Base-by-base conservation (phyloP, 2,797 vertebrate genomes). In the Syndactyla subalaris region DNA sequence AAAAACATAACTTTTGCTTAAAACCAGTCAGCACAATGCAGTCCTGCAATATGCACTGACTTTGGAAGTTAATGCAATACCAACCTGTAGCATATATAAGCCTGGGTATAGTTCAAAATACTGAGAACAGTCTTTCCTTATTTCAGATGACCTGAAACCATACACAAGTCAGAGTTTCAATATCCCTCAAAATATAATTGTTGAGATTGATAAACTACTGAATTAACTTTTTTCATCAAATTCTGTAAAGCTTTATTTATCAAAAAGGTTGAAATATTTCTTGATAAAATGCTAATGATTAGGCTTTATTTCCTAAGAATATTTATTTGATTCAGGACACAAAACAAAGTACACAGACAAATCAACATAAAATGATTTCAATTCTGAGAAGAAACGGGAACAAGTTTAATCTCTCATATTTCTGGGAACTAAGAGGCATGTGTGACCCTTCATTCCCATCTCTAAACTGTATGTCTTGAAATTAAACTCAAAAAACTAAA, bases 1-100 rank as follows among this genome's bases (percentile, higher is more conserved):
- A 74, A 70, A 66, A 65, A 15, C 6, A 34, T 1, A 0, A 0
- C 0, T 34, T 66, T 74, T 73, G 21, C 30, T 59, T 74, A 66
- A 45, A 10, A 32, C 4, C 12, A 65, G 24, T 16, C 39, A 14
- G 30, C 21, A 65, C 10, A 55, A 43, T 5, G 12, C 12, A 48
- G 6, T 48, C 70, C 34, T 49, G 34, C 38, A 48, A 30, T 13
- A 12, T 61, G 29, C 11, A 36, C 12, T 63, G 45, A 11, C 26
- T 85, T 88, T 70, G 62, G 43, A 82, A 39, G 5, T 16, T 24
- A 66, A 61, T 29, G 19, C 6, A 74, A n/a, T n/a, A 57, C 9
- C 14, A 34, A 14, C 7, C 22, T 58, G 9, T 15, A 62, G 21
- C 12, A 26, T 48, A 59, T 8, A 4, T 59, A 58, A 48, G 27